Evolutionary conservation across 2,797 vertebrate species (phyloP).

Genomic region (Acrossocheilus wenchowensis): DNA sequence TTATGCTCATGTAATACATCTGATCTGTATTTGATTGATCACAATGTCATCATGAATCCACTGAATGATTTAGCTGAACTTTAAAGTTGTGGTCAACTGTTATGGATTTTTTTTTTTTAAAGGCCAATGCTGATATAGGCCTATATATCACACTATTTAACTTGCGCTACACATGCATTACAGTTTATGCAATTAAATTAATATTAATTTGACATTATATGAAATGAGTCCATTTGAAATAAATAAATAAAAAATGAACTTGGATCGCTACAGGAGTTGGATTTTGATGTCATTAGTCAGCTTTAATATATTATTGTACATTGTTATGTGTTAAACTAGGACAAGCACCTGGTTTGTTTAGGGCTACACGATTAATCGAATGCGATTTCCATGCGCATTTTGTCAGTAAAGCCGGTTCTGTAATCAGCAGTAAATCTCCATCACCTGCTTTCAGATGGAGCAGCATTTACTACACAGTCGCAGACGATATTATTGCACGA

Average conservation of each 20-base stretch:
- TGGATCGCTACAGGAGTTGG: neutral
- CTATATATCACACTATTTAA: neutral
- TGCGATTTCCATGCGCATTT: too few relatives aligned
- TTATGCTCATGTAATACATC: neutral
- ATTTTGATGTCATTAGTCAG: neutral
- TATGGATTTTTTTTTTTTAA: neutral
- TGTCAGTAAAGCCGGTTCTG: too few relatives aligned
- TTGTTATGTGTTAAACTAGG: neutral
- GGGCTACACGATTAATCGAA: too few relatives aligned
- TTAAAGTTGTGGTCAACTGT: neutral
- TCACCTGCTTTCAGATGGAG: too few relatives aligned
- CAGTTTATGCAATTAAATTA: neutral
- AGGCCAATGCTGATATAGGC: neutral
- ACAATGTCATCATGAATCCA: neutral
- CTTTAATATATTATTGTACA: neutral
- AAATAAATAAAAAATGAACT: too few relatives aligned
- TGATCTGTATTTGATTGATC: neutral
- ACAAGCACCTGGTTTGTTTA: neutral
- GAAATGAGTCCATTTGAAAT: neutral
- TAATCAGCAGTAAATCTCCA: too few relatives aligned
- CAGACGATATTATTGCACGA: too few relatives aligned
- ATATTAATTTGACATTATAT: neutral
- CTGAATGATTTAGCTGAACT: neutral
- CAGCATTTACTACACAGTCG: too few relatives aligned
- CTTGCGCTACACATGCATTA: neutral